Base-by-base conservation (phyloP, 2,888 invertebrate species). In the Agrenia bidenticulata region DNA sequence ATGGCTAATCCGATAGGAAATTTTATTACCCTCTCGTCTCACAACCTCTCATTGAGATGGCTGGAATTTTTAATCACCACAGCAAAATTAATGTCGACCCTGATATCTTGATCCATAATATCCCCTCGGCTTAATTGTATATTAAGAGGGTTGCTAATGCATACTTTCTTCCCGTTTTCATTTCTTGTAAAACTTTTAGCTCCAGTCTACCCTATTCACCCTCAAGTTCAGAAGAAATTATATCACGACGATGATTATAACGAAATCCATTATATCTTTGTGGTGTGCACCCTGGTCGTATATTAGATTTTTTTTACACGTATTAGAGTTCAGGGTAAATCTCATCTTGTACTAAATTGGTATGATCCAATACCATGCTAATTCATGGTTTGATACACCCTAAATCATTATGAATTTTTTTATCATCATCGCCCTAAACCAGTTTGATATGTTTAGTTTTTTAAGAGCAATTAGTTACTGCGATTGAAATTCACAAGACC, bases 51-150 rank as follows among this genome's bases (percentile, higher is more conserved):
- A 60, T 69, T 64, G 66, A 45, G 15, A 32, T 5, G 5, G 5
- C 19, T 45, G 45, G 45, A 45, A 45, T 70, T 70, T 73, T 66
- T 73, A 73, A 73, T 73, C 73, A 70, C 70, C 70, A 73, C 61
- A 67, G 70, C 61, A 67, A 73, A 73, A 73, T 73, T 70, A 73
- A 73, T 73, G 70, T 69, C 70, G 70, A 73, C 65, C 65, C 69
- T 73, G 73, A 73, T 73, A 73, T 73, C 73, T 73, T 73, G 72
- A 73, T 73, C 70, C 68, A 45, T 45, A 45, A 68, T 73, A 73
- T 70, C 66, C 72, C 70, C 64, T 70, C 59, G 65, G 70, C 70
- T 68, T 73, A 73, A 73, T 68, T 70, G 66, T 63, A 69, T 64
- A 53, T 63, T 61, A 63, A 45, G 45, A 45, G 45, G 45, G 45